Evolutionary conservation across 2,797 vertebrate species (phyloP), one percentile per base, ranked within the genome.

Genomic region (Liparis tanakae): DNA sequence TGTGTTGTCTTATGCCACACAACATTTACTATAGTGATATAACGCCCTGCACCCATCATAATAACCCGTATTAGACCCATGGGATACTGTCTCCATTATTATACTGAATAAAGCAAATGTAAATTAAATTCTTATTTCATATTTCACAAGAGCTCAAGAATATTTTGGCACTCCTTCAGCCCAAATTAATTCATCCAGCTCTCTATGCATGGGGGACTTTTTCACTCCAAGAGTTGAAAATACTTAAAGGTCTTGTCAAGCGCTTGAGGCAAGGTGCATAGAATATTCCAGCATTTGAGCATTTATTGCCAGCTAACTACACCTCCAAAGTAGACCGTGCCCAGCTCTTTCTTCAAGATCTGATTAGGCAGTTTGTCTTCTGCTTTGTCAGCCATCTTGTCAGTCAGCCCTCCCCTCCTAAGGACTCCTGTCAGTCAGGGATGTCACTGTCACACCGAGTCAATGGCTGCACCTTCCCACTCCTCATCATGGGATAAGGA

Each of bases 351-450:
- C 64, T 80, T 56, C 50, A 50, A 67, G 70, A 80, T 88, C 85
- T 89, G 88, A 90, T 87, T 20, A 85, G 76, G 74, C 89, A 81
- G 72, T 87, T 85, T 82, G 85, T 83, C 82, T 89, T 73, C 71
- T 83, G 85, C 88, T 73, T 73, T 78, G 84, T 93, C 93, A 90
- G 91, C 92, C 91, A 90, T 93, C 87, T 92, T 94, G 89, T 91
- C 92, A 84, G 80, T 92, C 90, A 87, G 81, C 67, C 81, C 78
- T 62, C 67, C 63, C 81, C 44, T 78, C 51, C 74, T 92, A 93
- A 93, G 90, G 85, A 68, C 84, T 84, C 64, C 76, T 88, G 93
- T 92, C 93, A 92, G 79, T 93, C 92, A 92, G 66, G 78, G 76
- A 88, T 88, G 86, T 87, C 87, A 87, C 88, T 85, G 88, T 92